These are phyloP conservation scores for Exocentrus adspersus DNA, from an alignment of 2,888 invertebrate genomes.

Conservation along the genomic window DNA sequence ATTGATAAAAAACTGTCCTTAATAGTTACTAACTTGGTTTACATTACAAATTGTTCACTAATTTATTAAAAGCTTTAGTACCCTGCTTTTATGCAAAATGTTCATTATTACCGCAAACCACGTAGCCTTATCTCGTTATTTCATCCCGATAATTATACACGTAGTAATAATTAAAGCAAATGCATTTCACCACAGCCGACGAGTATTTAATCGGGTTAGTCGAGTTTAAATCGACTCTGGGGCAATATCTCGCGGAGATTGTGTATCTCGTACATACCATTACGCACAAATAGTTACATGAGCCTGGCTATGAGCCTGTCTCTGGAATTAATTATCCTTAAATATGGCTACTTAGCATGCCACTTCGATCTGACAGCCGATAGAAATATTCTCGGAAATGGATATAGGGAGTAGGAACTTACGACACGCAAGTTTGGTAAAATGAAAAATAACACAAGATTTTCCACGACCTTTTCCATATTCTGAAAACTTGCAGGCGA, in stretches of 20 bases:
- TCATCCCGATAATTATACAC: neutral
- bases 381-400: slow-evolving; percentile 50
- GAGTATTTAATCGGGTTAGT: neutral
- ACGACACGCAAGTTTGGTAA: too few relatives aligned
- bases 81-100: neutral
- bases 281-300: slow-evolving; percentile 45
- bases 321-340: slow-evolving; percentile 53
- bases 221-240: neutral
- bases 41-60: neutral
- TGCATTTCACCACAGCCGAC: neutral
- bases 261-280: slow-evolving; percentile 22
- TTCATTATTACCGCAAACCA: neutral
- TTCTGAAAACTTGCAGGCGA: too few relatives aligned
- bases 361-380: slow-evolving; percentile 53
- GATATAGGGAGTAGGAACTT: too few relatives aligned
- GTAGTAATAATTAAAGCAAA: slow-evolving; percentile 2
- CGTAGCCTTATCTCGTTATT: neutral
- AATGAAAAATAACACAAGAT: too few relatives aligned
- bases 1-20: too few relatives aligned
- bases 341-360: slow-evolving; percentile 56
- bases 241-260: slow-evolving; percentile 21
- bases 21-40: too few relatives aligned
- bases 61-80: neutral
- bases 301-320: slow-evolving; percentile 44
- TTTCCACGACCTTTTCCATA: too few relatives aligned